Conservation (phyloP, 2,888 invertebrate genomes). For the Drosophila prostipennis region DNA sequence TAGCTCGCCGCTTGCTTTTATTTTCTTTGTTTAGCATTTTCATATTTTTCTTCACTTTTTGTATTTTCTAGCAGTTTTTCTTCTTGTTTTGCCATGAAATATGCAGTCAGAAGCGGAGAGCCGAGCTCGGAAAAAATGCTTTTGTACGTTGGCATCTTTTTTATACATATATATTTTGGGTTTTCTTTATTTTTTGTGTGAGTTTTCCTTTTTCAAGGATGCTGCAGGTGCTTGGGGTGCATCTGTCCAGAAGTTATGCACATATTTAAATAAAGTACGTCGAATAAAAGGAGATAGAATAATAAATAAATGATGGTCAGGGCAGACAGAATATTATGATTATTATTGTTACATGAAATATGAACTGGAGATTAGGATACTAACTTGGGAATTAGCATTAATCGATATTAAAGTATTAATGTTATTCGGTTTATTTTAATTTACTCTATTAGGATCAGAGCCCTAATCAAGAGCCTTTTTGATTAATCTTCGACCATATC, state of each 20-base stretch:
- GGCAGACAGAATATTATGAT: conserved; percentile 1
- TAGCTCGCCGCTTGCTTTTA: conserved; percentile 64
- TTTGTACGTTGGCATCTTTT: conserved; percentile 41
- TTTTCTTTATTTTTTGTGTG: conserved; percentile 12
- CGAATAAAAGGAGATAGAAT: conserved; percentile 31
- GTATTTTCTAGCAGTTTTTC: conserved; percentile 17
- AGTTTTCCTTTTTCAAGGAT: conserved; percentile 50
- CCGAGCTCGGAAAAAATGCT: conserved; percentile 36
- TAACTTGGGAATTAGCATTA: neutral
- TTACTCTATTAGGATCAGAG: too few relatives aligned
- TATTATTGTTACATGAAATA: neutral
- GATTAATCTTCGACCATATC: neutral
- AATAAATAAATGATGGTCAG: conserved; percentile 38
- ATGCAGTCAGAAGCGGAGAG: conserved; percentile 41
- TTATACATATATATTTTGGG: conserved; percentile 42
- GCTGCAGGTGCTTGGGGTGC: conserved; percentile 67
- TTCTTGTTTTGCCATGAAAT: conserved; percentile 37
- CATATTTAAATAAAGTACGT: conserved; percentile 64
- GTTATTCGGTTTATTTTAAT: neutral
- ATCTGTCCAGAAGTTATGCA: conserved; percentile 62
- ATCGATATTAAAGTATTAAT: neutral
- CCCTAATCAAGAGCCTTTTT: neutral
- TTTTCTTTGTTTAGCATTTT: conserved; percentile 80
- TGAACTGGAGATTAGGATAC: neutral
- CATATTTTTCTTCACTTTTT: conserved; percentile 53